These are phyloP conservation scores for Neotragus moschatus DNA, from an alignment of 2,113 vertebrate genomes.

Conservation along the genomic window DNA sequence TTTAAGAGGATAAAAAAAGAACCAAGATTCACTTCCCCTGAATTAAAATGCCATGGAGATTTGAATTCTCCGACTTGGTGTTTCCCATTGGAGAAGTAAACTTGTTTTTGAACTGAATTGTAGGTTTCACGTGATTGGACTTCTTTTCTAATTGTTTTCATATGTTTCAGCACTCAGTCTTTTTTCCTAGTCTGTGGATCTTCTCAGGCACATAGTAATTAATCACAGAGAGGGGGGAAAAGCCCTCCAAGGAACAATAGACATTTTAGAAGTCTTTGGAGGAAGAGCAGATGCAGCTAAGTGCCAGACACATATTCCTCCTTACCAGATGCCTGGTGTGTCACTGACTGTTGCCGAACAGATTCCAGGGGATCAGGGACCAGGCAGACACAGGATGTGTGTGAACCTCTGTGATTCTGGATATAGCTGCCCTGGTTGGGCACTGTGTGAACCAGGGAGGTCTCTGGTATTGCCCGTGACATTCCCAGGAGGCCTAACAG, in stretches of 20 bases:
- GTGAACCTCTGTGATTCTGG: neutral
- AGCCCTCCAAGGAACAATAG: constrained; percentile 61
- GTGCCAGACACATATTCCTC: neutral
- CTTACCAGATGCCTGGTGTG: neutral
- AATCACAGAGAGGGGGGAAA: constrained; percentile 58
- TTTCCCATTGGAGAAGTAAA: constrained; percentile 71
- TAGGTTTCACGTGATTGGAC: constrained; percentile 63
- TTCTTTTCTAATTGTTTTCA: constrained; percentile 72
- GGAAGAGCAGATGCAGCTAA: constrained; percentile 41
- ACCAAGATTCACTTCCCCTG: constrained; percentile 60
- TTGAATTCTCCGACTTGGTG: constrained; percentile 40
- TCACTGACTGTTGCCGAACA: neutral
- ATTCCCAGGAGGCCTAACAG: constrained; percentile 24
- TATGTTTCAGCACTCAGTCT: constrained; percentile 60
- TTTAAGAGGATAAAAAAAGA: constrained; percentile 66
- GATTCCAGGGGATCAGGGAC: neutral
- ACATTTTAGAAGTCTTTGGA: constrained; percentile 59
- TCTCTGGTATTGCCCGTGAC: neutral
- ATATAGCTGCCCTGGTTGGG: neutral
- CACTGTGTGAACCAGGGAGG: neutral
- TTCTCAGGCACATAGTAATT: constrained; percentile 69
- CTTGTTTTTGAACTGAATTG: constrained; percentile 59
- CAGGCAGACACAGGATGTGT: neutral
- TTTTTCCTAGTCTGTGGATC: constrained; percentile 66
- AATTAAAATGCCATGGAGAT: constrained; percentile 68